Evolutionary conservation across 2,113 vertebrate species (phyloP).

Genomic region (Scytalopus superciliaris): DNA sequence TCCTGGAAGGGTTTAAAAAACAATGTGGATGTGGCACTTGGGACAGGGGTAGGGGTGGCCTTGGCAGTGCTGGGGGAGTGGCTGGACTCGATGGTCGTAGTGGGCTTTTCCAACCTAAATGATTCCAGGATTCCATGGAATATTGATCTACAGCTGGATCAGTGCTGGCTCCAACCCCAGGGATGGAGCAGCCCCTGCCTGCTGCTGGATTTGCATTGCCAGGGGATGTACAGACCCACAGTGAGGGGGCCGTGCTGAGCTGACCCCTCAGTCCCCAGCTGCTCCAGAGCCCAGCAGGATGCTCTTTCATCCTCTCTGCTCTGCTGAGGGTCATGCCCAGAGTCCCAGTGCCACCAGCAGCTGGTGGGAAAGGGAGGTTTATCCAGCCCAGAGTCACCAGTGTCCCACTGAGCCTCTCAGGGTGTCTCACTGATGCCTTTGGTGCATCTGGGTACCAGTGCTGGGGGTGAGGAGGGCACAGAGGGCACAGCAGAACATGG

Average conservation of each 20-base stretch:
- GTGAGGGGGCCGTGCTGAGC: accelerated
- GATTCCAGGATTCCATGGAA: not conserved
- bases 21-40: not conserved
- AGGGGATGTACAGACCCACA: not conserved
- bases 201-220: not conserved
- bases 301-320: not conserved
- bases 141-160: not conserved
- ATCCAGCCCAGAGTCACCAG: accelerated
- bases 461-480: not conserved
- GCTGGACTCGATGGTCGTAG: not conserved
- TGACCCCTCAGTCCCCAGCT: not conserved
- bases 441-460: accelerated
- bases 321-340: accelerated
- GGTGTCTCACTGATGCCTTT: accelerated
- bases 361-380: no score
- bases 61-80: not conserved
- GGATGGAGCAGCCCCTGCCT: not conserved
- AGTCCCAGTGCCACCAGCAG: accelerated
- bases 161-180: not conserved
- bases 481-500: not conserved
- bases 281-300: not conserved
- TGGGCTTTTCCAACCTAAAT: not conserved
- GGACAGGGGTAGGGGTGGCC: not conserved
- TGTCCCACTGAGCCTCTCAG: not conserved
- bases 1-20: not conserved